phyloP scores from a whole-genome alignment of 2,888 invertebrate genomes.

The Agonopterix subpropinquella region DNA sequence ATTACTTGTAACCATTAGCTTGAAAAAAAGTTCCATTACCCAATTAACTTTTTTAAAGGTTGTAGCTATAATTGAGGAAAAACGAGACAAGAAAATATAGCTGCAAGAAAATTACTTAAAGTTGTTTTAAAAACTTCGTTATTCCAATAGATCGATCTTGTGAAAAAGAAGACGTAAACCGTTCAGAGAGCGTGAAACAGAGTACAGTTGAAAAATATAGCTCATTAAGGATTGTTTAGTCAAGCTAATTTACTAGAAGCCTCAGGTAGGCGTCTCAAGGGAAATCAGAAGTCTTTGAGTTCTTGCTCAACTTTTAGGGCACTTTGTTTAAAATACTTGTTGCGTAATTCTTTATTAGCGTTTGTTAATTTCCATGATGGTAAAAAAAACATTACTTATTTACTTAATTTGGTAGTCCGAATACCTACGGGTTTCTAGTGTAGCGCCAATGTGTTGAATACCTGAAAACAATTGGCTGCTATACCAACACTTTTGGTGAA shows the following conservation, averaged over 20 bases:
- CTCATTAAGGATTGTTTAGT: slow-evolving; percentile 65
- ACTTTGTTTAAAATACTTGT: slow-evolving; percentile 32
- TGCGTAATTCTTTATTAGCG: slow-evolving; percentile 25
- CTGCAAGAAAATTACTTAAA: neutral
- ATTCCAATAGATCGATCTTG: slow-evolving; percentile 6
- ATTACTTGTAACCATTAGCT: no score
- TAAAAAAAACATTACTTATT: neutral
- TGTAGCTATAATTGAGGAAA: no score
- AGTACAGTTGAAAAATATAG: slow-evolving; percentile 53
- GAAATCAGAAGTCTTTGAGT: slow-evolving; percentile 56
- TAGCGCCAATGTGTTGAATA: neutral
- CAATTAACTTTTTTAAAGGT: no score
- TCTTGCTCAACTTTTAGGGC: slow-evolving; percentile 44
- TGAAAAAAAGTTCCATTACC: no score
- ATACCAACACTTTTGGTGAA: no score
- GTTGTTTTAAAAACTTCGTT: no score
- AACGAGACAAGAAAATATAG: no score
- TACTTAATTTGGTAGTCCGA: neutral
- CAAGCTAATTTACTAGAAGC: slow-evolving; percentile 61
- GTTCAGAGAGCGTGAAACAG: slow-evolving; percentile 17
- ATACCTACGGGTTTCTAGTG: neutral
- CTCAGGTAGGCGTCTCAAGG: slow-evolving; percentile 44
- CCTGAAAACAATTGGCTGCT: neutral
- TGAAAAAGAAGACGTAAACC: slow-evolving; percentile 39
- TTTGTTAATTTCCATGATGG: neutral